Evolutionary conservation across 1,140 invertebrate species (phyloP).

Genomic region (Acyrthosiphon pisum): DNA sequence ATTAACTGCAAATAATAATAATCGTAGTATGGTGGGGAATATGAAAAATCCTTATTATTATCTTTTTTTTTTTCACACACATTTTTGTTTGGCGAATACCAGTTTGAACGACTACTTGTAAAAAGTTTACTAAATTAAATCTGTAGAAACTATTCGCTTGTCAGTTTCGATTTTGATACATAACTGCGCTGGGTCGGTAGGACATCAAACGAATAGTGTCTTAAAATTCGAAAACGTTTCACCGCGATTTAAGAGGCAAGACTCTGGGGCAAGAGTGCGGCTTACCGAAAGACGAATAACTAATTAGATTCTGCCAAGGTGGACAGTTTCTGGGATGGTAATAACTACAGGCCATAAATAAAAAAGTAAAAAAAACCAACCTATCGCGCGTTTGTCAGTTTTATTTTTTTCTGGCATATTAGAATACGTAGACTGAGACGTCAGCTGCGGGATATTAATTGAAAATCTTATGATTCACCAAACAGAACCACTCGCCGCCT

Average conservation of each 20-base stretch:
- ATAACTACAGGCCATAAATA: not conserved
- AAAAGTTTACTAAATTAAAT: not conserved
- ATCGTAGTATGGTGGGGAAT: too few relatives aligned
- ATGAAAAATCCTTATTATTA: not conserved
- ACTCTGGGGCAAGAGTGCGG: not conserved
- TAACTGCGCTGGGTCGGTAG: not conserved
- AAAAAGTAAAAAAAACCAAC: not conserved
- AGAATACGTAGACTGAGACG: not conserved
- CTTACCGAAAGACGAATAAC: not conserved
- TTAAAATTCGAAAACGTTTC: not conserved
- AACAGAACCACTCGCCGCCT: not conserved
- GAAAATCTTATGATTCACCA: not conserved
- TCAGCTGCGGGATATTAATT: not conserved
- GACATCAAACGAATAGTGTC: not conserved
- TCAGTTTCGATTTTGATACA: not conserved
- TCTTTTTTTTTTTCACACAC: too few relatives aligned
- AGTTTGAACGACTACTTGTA: not conserved
- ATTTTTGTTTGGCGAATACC: not conserved
- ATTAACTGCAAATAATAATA: not conserved
- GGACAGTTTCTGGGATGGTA: not conserved
- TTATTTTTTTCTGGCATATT: not conserved
- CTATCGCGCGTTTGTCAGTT: not conserved
- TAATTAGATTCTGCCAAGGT: not conserved
- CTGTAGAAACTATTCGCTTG: not conserved
- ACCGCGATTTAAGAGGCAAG: not conserved